Base-by-base conservation (phyloP, 1,140 invertebrate genomes). In the Hyles euphorbiae region DNA sequence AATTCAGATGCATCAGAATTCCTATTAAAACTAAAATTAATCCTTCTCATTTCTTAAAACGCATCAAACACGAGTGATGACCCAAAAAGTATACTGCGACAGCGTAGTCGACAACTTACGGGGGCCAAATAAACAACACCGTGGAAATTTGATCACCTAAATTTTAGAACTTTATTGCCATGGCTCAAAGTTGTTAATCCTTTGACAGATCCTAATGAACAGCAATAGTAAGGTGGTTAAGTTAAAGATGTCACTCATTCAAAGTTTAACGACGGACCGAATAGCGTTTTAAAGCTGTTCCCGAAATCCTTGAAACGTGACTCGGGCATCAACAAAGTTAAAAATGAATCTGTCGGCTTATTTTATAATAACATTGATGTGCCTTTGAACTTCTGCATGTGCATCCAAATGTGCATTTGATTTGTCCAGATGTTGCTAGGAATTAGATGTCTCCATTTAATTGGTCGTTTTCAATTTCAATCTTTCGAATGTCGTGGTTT, bases 201-300 rank as follows among this genome's bases (percentile, higher is more conserved):
- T 50, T 5, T 12, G 11, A 3, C 34, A 9, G 8, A 53, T 32
- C 6, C 10, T 56, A 7, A 45, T n/a, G 7, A 43, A 48, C 32
- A 54, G 43, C 49, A 40, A 56, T 63, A 43, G 45, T 52, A 60
- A 73, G 58, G n/a, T 67, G 60, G 81, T 70, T 66, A 64, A 56
- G 60, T 75, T 82, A 79, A 78, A 86, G 81, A 87, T 86, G 84
- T 87, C 85, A 86, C 81, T 86, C 85, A 85, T 84, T 78, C 82
- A 78, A 76, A 87, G 76, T 87, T 87, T 87, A 85, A 87, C 81
- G 84, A 87, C 83, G 78, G 72, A 75, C 74, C 79, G 82, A 88
- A 88, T 88, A 86, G 82, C 80, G 76, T 86, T 85, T 88, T 83
- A 82, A 84, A 67, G 68, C 80, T 70, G 84, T 85, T 83, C 77